Conservation (phyloP, 1,140 invertebrate genomes). For the Chymomyza costata region DNA sequence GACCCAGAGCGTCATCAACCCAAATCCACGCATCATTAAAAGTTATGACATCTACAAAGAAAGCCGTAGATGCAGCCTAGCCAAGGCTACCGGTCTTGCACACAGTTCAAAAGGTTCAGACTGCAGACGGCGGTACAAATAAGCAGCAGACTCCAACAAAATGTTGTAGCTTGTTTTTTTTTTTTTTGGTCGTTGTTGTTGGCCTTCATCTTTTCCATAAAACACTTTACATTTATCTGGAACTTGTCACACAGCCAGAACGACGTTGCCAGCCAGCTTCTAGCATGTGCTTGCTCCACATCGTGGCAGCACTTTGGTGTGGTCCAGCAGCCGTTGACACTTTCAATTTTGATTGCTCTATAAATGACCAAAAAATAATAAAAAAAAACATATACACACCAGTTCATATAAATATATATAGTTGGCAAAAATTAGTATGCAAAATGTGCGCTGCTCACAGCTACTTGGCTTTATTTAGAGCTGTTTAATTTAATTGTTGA, state of each 20-base stretch:
- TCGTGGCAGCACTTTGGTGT: constrained; percentile 15
- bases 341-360: constrained; percentile 43
- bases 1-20: constrained; percentile 43
- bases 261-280: too few species aligned
- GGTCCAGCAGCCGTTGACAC: constrained; percentile 21
- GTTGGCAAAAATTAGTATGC: constrained; percentile 58
- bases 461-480: constrained; percentile 63
- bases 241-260: constrained; percentile 21
- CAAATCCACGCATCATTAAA: constrained; percentile 50
- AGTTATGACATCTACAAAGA: constrained; percentile 25
- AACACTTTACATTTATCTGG: constrained; percentile 11
- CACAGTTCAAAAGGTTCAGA: too few species aligned
- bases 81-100: constrained; percentile 8
- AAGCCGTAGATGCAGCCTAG: too few species aligned
- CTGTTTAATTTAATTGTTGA: constrained; percentile 69
- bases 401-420: too few species aligned
- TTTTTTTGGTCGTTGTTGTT: constrained; percentile 4
- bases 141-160: too few species aligned
- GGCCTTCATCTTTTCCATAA: too few species aligned
- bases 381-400: too few species aligned
- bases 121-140: too few species aligned
- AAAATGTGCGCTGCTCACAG: constrained; percentile 51
- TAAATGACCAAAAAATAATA: too few species aligned
- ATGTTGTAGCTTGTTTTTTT: constrained; percentile 2
- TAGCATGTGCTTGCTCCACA: too few species aligned